Base-by-base conservation (phyloP, 2,113 vertebrate genomes). In the Laticauda colubrina region DNA sequence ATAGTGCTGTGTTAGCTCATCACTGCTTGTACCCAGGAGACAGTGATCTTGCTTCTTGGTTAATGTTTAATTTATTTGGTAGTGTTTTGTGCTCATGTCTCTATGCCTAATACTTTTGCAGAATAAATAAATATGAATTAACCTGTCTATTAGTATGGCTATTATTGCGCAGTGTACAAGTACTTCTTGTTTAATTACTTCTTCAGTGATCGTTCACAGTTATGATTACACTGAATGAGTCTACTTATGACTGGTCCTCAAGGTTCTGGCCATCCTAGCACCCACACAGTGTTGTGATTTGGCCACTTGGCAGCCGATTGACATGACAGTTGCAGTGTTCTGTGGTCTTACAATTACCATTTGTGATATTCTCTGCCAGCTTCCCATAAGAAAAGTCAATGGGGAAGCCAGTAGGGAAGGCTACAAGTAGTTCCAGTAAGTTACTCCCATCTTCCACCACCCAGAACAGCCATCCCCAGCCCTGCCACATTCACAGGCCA, bases 21-120 rank as follows among this genome's bases (percentile, higher is more conserved):
- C 95, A 51, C 48, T 61, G 87, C 86, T 64, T 88, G 45, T 81
- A 61, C 34, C 29, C 92, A 93, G 92, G 95, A 95, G 91, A 94
- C 96, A 57, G 94, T 93, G 92, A 94, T 95, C 93, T 53, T 53
- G 85, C 69, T 93, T 85, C 91, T 91, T 96, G 59, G 29, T 94
- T 91, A 93, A 95, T 91, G 57, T 86, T 96, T 97, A 97, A 97
- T 96, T 97, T 97, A 97, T 97, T 93, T 97, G 96, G 91, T 95
- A 75, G 59, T 95, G 86, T 95, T 93, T 93, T 91, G 64, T 94
- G 86, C 95, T 96, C 93, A 93, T 39, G 59, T 96, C 57, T 56
- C 14, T 95, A 59, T 95, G 92, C 95, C 26, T 94, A 54, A 86
- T 90, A 93, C 94, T 95, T 95, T 89, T 93, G 93, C 85, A 92